These are phyloP conservation scores for Myiothlypis coronata DNA, from an alignment of 2,797 vertebrate species.

Conservation along the genomic window DNA sequence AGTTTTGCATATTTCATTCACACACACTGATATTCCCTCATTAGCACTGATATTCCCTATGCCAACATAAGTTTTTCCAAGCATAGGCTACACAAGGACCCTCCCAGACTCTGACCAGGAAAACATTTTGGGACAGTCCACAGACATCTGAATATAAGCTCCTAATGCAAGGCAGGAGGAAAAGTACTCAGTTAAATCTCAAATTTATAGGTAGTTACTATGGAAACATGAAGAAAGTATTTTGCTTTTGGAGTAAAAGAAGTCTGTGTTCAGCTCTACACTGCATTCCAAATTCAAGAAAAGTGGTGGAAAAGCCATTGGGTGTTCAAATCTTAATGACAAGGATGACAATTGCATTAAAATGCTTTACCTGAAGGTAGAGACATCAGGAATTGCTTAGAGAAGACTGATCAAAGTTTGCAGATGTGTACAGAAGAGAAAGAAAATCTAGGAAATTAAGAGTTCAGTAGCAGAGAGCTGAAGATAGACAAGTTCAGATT, in stretches of 20 bases:
- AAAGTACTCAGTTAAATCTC: background rate
- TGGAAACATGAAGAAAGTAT: background rate
- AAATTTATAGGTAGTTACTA: background rate
- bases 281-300: background rate
- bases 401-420: background rate
- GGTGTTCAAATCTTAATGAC: background rate
- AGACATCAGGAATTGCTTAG: background rate
- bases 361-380: background rate
- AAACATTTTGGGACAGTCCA: background rate
- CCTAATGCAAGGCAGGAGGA: background rate
- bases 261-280: background rate
- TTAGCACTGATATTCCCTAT: background rate
- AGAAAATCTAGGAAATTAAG: background rate
- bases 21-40: fast-evolving
- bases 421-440: background rate
- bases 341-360: background rate
- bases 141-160: background rate
- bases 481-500: background rate
- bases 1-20: background rate
- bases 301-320: background rate
- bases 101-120: background rate
- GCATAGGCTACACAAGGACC: background rate
- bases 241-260: background rate
- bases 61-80: background rate
- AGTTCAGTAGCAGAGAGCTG: background rate